Conservation (phyloP, 1,140 invertebrate genomes). For the Calycopis cecrops region DNA sequence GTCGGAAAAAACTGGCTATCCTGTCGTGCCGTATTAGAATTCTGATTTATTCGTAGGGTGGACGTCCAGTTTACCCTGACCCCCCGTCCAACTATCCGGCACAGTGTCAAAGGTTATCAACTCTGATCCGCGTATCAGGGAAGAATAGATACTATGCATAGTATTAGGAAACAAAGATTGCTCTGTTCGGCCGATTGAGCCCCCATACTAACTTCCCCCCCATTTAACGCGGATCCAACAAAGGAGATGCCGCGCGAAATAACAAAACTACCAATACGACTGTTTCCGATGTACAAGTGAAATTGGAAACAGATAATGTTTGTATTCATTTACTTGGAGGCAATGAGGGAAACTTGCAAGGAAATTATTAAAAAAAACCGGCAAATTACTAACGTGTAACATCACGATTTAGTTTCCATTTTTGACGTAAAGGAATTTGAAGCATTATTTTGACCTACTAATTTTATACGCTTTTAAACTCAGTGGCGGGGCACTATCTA, state of each 20-base stretch:
- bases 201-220: constrained; percentile 66
- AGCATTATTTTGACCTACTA: too few species aligned
- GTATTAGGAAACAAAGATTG: constrained; percentile 69
- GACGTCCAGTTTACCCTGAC: constrained; percentile 45
- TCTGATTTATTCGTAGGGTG: constrained; percentile 68
- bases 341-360: too few species aligned
- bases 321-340: too few species aligned
- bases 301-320: too few species aligned
- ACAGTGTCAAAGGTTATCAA: constrained; percentile 32
- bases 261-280: constrained; percentile 66
- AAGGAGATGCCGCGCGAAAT: constrained; percentile 65
- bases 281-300: too few species aligned
- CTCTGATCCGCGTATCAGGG: constrained; percentile 43
- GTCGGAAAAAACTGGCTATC: constrained; percentile 62
- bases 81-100: constrained; percentile 30
- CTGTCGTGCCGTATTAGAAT: constrained; percentile 60
- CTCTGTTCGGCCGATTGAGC: constrained; percentile 66
- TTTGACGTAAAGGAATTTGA: too few species aligned
- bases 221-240: constrained; percentile 71
- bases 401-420: too few species aligned
- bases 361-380: too few species aligned
- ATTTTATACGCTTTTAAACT: too few species aligned
- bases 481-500: too few species aligned
- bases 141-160: constrained; percentile 48
- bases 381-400: too few species aligned